Evolutionary conservation across 2,113 vertebrate genomes (phyloP), one percentile per base, ranked within the genome.

Genomic region (Pungitius pungitius): DNA sequence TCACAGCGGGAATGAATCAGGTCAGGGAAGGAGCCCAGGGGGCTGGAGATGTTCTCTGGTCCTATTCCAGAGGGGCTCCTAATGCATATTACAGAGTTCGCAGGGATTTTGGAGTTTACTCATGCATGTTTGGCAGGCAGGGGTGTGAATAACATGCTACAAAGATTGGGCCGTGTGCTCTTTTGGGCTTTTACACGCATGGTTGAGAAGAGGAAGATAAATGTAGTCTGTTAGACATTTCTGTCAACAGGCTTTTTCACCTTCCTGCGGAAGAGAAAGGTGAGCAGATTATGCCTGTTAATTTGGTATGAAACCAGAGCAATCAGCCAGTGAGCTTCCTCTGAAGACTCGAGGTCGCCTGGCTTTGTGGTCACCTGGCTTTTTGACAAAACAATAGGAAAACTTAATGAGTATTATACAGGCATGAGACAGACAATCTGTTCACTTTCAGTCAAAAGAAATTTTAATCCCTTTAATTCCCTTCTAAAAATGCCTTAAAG

Each of bases 1-100:
- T 85, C 77, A 45, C 81, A 85, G 81, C 79, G 85, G 83, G 81
- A 90, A 69, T 81, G 64, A 86, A 81, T 87, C 73, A 81, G 83
- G 85, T 85, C 86, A 74, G 78, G 67, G 65, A 69, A 77, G 80
- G 82, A 83, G 81, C 81, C 75, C 83, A 27, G 62, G 71, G 84
- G 75, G 78, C 64, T 85, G 33, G 63, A 75, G 85, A 83, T 80
- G 61, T 71, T 78, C 78, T 72, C 73, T 64, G 73, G 66, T 79
- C 22, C 15, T 68, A 77, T 82, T 78, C 75, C 68, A 80, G 57
- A 76, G 61, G 35, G 56, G 47, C 43, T 78, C 68, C 66, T 18
- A 69, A 78, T 78, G 73, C 59, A 64, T 51, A 67, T 57, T n/a
- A 33, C 42, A 68, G 69, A 65, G 59, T 73, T 67, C 45, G 60